phyloP scores from a whole-genome alignment of 92 coral and sea anemone genomes.

The Montipora capitata region DNA sequence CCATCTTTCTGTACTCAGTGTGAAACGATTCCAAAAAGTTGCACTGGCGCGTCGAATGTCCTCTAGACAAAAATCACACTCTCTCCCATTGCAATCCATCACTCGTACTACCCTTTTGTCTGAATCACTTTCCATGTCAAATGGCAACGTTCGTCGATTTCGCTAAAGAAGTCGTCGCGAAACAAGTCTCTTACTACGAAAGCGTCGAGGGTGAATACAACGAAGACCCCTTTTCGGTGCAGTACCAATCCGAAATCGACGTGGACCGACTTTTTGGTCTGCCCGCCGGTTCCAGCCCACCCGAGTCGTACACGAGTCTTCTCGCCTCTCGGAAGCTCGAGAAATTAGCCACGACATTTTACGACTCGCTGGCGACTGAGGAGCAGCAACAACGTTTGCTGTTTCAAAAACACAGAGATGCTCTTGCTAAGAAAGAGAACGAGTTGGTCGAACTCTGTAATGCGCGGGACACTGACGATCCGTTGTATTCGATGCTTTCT shows the following conservation, averaged over 20 bases:
- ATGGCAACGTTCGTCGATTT: neutral
- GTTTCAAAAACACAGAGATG: neutral
- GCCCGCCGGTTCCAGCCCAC: neutral
- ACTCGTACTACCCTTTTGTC: too few relatives aligned
- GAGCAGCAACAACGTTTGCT: neutral
- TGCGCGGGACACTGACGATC: neutral
- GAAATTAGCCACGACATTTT: neutral
- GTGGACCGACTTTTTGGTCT: neutral
- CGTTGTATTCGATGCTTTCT: neutral
- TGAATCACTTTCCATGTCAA: too few relatives aligned
- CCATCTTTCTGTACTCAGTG: neutral
- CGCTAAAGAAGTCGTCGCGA: neutral
- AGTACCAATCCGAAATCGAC: neutral
- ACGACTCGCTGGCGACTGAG: neutral
- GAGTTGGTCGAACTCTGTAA: neutral
- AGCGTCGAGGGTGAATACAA: neutral
- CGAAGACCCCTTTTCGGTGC: constrained; percentile 13
- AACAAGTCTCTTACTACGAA: neutral
- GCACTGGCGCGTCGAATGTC: neutral
- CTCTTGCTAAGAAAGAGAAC: neutral
- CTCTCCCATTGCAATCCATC: neutral
- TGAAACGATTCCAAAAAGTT: neutral
- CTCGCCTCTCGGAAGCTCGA: neutral
- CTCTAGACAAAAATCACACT: neutral
- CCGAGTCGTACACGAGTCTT: neutral